Base-by-base conservation (phyloP, 2,888 invertebrate genomes). In the Diarsia mendica region DNA sequence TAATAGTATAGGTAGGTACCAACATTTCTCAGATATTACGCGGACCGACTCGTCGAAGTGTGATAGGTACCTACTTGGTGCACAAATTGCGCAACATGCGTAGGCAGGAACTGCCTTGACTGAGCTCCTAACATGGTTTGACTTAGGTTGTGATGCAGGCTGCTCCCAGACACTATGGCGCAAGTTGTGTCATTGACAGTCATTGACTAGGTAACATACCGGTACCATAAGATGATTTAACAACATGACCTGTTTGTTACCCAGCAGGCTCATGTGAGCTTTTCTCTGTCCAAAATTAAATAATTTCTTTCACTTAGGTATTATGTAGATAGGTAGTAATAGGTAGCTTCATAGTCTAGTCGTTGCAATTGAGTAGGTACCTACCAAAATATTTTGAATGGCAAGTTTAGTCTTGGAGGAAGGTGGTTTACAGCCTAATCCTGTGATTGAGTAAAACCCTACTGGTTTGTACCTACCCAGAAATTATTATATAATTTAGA, bases 41-140 rank as follows among this genome's bases (percentile, higher is more conserved):
- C 64, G 66, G 70, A 66, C 51, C 44, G 39, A 63, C 70, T 77
- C 67, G 60, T 60, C 53, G 65, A 71, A 70, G 60, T 58, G 70
- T 60, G 61, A 77, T 78, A n/a, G n/a, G n/a, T n/a, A n/a, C n/a
- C n/a, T n/a, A 76, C 75, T 74, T 82, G 84, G 84, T 87, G 79
- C 83, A 85, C 83, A 83, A 85, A 87, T 90, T 90, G 86, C 85
- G 85, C 85, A 89, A 89, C 69, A 60, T 64, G 87, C 88, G 90
- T 90, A 87, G 91, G 91, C 82, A 87, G 89, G 86, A 85, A 87
- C 85, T 88, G 80, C 91, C 91, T 91, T 91, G 90, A 89, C 85
- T 84, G 85, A 84, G 83, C 82, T 89, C 90, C 89, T 86, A 89
- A 91, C 85, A 91, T 90, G 89, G 91, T 69, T 79, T 77, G 84